phyloP scores from a whole-genome alignment of 2,113 vertebrate genomes.

The Dicrurus megarhynchus region DNA sequence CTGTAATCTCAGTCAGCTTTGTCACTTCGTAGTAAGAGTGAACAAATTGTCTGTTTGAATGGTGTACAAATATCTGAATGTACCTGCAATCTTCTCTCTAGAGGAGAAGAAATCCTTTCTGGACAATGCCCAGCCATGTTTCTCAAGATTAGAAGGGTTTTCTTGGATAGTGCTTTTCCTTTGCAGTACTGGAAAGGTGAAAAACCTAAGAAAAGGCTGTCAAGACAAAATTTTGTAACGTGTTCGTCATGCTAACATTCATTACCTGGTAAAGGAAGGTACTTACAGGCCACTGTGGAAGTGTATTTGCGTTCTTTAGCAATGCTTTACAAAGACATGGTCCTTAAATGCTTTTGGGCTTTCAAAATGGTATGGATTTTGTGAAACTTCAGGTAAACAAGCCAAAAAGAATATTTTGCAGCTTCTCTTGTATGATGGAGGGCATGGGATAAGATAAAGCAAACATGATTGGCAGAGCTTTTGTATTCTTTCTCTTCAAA shows the following conservation, averaged over 20 bases:
- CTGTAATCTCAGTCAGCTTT: background rate
- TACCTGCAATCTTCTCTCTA: too few species aligned
- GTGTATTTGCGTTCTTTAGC: background rate
- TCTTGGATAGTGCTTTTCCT: background rate
- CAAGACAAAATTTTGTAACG: background rate
- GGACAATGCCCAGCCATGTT: background rate
- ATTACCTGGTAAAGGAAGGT: background rate
- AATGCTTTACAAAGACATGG: background rate
- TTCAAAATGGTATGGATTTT: background rate
- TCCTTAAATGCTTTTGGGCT: background rate
- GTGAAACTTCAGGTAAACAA: background rate
- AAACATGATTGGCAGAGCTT: background rate
- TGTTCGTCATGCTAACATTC: background rate
- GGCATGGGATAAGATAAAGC: background rate
- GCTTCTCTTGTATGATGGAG: background rate
- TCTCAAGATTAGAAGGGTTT: background rate
- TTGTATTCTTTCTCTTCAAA: background rate
- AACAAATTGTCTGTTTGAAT: background rate
- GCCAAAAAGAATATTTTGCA: background rate
- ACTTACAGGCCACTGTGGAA: background rate
- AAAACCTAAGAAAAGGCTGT: background rate
- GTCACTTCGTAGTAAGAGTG: background rate
- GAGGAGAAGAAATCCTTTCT: background rate
- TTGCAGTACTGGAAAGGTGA: background rate
- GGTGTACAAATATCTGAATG: background rate